Evolutionary conservation across 2,888 invertebrate species (phyloP).

Genomic region (Scrobipalpa costella): DNA sequence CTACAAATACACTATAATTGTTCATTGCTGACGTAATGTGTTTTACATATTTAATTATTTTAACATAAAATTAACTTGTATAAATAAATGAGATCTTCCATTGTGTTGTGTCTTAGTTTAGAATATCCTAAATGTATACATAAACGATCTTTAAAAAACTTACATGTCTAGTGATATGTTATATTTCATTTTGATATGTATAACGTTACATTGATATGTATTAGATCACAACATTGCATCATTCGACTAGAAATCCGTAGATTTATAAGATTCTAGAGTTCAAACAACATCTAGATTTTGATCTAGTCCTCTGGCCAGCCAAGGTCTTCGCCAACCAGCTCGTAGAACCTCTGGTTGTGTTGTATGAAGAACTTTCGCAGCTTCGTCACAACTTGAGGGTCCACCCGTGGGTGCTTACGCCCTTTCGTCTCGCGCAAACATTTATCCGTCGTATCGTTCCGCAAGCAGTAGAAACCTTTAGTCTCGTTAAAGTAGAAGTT

Average conservation of each 20-base stretch:
- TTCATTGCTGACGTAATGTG: slow-evolving; percentile 7
- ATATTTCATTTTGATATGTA: slow-evolving; percentile 54
- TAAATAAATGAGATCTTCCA: slow-evolving; percentile 52
- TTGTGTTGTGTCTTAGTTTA: slow-evolving; percentile 32
- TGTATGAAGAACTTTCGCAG: slow-evolving; percentile 93
- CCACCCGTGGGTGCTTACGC: slow-evolving; percentile 91
- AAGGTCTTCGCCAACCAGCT: slow-evolving; percentile 94
- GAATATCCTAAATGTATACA: slow-evolving; percentile 67
- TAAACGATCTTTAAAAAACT: slow-evolving; percentile 72
- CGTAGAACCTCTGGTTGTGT: slow-evolving; percentile 95
- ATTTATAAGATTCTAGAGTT: neutral
- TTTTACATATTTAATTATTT: too few species aligned
- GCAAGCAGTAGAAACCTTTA: slow-evolving; percentile 96
- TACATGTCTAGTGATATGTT: slow-evolving; percentile 71
- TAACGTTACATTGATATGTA: slow-evolving; percentile 61
- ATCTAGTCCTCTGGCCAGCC: slow-evolving; percentile 94
- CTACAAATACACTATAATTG: neutral
- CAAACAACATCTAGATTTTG: neutral
- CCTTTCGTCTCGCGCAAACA: slow-evolving; percentile 92
- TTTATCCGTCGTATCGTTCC: slow-evolving; percentile 91
- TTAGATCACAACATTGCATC: slow-evolving; percentile 64
- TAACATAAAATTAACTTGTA: slow-evolving; percentile 25
- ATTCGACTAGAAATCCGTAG: slow-evolving; percentile 10
- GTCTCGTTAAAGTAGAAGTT: slow-evolving; percentile 98
- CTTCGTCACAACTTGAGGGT: slow-evolving; percentile 88